Evolutionary conservation across 1,140 invertebrate genomes (phyloP).

Genomic region (Drosophila rufa): DNA sequence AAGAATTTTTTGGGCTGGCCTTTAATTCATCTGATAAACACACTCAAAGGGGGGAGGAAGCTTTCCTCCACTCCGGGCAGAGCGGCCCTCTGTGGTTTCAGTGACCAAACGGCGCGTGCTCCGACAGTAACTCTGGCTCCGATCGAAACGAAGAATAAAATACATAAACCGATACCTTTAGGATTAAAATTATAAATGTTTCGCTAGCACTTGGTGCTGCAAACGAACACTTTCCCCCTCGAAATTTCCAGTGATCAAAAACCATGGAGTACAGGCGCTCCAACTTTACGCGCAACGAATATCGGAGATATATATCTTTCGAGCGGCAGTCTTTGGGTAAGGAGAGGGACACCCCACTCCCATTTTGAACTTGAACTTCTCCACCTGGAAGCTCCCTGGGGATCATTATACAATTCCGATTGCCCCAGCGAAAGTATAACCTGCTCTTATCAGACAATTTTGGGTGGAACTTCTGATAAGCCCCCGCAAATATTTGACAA

Average conservation of each 20-base stretch:
- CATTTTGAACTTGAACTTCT: conserved; percentile 66
- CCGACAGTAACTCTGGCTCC: conserved; percentile 25
- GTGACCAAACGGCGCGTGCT: conserved; percentile 61
- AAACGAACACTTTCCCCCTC: not conserved
- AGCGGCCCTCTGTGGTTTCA: conserved; percentile 23
- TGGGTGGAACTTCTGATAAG: conserved; percentile 37
- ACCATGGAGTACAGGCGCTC: conserved; percentile 72
- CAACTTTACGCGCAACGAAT: conserved; percentile 77
- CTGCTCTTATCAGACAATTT: conserved; percentile 31
- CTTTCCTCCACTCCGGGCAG: conserved; percentile 27
- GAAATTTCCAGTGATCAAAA: conserved; percentile 22
- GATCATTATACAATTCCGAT: conserved; percentile 45
- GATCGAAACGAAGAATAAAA: conserved; percentile 5
- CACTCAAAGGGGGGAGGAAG: conserved; percentile 12
- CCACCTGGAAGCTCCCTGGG: conserved; percentile 1
- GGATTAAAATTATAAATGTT: conserved; percentile 17
- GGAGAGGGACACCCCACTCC: conserved; percentile 8
- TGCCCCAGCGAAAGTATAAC: conserved; percentile 21
- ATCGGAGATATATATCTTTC: conserved; percentile 79
- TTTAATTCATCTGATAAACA: conserved; percentile 62
- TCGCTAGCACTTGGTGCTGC: conserved; percentile 18
- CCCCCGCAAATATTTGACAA: conserved; percentile 45
- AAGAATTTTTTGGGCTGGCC: conserved; percentile 64
- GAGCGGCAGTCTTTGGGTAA: conserved; percentile 81
- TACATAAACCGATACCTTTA: conserved; percentile 14